Base-by-base conservation (phyloP, 2,888 invertebrate species). In the Oxycera nigricornis region DNA sequence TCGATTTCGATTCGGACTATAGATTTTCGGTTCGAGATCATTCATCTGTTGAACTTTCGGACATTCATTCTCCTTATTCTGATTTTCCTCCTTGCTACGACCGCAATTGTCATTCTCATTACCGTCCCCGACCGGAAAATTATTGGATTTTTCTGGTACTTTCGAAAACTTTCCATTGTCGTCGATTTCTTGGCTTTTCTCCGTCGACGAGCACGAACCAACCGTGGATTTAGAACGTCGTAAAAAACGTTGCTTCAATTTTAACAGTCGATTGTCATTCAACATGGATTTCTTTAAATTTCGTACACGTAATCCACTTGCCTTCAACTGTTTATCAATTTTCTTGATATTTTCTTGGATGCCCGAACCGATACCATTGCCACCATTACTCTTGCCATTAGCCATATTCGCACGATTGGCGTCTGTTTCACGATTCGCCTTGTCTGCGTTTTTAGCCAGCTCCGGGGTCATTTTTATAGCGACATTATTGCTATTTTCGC, bases 51-150 rank as follows among this genome's bases (percentile, higher is more conserved):
- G 41, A 41, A 73, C 59, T 72, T 73, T 73, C 0, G 91, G 91
- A 80, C 88, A 89, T 79, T 91, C 90, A 81, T 92, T 92, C 82
- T 91, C 91, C 80, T 91, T 91, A 81, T 92, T 91, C 80, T 89
- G 89, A 78, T 87, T 89, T 67, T 87, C 87, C 80, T 91, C 89
- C 62, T 78, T 77, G 9, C 74, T 73, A 30, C 20, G 35, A 28
- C 52, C 57, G 30, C 41, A 46, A 26, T 26, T 67, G 14, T 30
- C 11, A 26, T 77, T 76, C 73, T 82, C 72, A 28, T 59, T 31
- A 39, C 61, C 26, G 17, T 7, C 31, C 11, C 11, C 17, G n/a
- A n/a, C 22, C 31, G 31, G 7, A 68, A 52, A 52, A 70, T 70
- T 70, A 55, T 55, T 70, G 35, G 35, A 20, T 2, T 20, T 65